These are phyloP conservation scores for Hippasteria phrygiana DNA, from an alignment of 53 echinoderm and acorn worm genomes.

Conservation along the genomic window DNA sequence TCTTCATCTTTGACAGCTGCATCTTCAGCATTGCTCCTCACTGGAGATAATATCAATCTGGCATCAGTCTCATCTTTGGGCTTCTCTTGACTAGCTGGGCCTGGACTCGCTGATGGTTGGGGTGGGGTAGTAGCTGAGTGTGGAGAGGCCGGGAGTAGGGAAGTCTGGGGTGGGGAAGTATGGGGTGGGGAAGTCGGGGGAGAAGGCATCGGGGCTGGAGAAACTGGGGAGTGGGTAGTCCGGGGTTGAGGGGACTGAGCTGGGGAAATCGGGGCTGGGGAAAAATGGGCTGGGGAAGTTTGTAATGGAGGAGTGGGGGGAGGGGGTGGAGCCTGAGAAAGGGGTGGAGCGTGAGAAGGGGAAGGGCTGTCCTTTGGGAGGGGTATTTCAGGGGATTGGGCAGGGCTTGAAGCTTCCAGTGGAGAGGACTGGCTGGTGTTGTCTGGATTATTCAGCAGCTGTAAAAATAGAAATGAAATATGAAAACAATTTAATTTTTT, in stretches of 20 bases:
- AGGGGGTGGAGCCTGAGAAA: background rate
- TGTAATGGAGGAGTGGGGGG: conserved; percentile 14
- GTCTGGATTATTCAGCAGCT: conserved; percentile 35
- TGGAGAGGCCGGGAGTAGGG: conserved; percentile 16
- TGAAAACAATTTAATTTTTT: background rate
- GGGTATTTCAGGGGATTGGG: background rate
- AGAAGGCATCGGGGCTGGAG: background rate
- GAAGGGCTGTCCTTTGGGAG: background rate
- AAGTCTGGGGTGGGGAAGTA: conserved; percentile 15
- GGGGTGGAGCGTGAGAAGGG: conserved; percentile 25
- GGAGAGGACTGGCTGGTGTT: conserved; percentile 32
- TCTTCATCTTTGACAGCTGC: background rate
- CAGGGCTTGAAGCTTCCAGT: conserved; percentile 35
- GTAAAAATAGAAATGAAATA: conserved; percentile 14
- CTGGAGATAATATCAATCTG: background rate
- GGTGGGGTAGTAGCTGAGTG: background rate
- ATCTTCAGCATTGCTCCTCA: background rate
- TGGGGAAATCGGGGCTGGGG: conserved; percentile 36
- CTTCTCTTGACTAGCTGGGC: background rate
- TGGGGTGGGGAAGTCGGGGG: conserved; percentile 32
- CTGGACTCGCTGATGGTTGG: conserved; percentile 6
- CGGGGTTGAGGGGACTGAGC: conserved; percentile 28
- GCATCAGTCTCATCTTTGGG: background rate
- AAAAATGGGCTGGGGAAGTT: conserved; percentile 8
- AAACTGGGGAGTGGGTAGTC: background rate